Conservation (phyloP, 2,888 invertebrate species). For the Artemia sinica region DNA sequence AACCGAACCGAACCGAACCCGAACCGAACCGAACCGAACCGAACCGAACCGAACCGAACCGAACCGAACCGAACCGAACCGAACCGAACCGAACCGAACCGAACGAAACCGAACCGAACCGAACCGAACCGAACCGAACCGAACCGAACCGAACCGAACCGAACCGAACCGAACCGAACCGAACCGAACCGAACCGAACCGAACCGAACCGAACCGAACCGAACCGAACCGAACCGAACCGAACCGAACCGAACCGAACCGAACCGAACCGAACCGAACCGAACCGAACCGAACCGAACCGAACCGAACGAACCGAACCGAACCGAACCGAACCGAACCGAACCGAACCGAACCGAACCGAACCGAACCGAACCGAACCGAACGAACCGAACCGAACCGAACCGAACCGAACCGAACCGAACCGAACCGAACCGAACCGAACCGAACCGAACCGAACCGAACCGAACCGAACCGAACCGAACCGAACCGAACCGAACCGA, state of each 20-base stretch:
- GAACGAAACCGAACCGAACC: constrained; percentile 23
- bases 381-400: too few species aligned
- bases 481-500: constrained; percentile 23
- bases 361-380: constrained; percentile 21
- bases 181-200: constrained; percentile 22
- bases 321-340: constrained; percentile 22
- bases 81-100: constrained; percentile 23
- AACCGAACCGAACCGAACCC: too few species aligned
- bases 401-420: constrained; percentile 22
- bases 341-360: constrained; percentile 19
- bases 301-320: too few species aligned
- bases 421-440: constrained; percentile 22
- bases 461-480: constrained; percentile 22
- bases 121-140: constrained; percentile 22
- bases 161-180: constrained; percentile 22
- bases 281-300: constrained; percentile 23
- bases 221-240: constrained; percentile 21
- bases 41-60: constrained; percentile 23
- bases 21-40: constrained; percentile 23
- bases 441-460: constrained; percentile 23
- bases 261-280: constrained; percentile 22
- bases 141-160: constrained; percentile 22
- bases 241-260: constrained; percentile 22
- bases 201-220: constrained; percentile 19
- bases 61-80: constrained; percentile 22